Base-by-base conservation (phyloP, 2,797 vertebrate genomes). In the Pseudocheirus occidentalis region DNA sequence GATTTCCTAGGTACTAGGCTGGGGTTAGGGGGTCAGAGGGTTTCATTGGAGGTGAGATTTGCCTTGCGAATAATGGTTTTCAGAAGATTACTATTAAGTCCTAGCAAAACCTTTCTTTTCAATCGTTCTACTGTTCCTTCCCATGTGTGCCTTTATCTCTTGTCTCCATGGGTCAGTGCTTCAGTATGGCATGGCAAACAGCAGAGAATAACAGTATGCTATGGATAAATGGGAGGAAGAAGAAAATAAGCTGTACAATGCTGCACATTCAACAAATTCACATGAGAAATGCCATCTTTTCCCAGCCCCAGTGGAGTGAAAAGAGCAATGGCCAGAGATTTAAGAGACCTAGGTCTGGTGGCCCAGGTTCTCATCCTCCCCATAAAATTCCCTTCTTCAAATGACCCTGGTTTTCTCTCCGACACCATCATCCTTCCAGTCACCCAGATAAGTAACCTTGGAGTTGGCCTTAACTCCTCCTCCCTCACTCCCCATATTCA, bases 101-200 rank as follows among this genome's bases (percentile, higher is more conserved):
- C 24, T 46, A 54, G 89, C 90, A 66, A 66, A 58, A 55, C n/a
- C 94, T 52, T 52, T 92, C 89, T 94, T 96, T 93, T 93, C 90
- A 46, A 50, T 50, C 50, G 73, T 50, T 55, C 9, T 14, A 16
- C 4, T 93, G 40, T 91, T 13, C 50, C 18, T 91, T 92, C 50
- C 46, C 29, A 12, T 55, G 31, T 0, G 91, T 1, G 14, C 13
- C 34, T 90, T 2, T 92, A 57, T 87, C n/a, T 57, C 34, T 59
- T 95, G 62, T 92, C 28, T 40, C 55, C 34, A 66, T 92, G 90
- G 50, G 18, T 95, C 66, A 66, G 6, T 54, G 31, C 40, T 87
- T 87, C 73, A 87, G 21, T 87, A 27, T 50, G 40, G 40, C 21
- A 50, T 14, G 9, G 73, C 21, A 87, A 87, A 27, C 40, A 87